phyloP scores from a whole-genome alignment of 2,797 vertebrate genomes.

The Leptoclinus maculatus region DNA sequence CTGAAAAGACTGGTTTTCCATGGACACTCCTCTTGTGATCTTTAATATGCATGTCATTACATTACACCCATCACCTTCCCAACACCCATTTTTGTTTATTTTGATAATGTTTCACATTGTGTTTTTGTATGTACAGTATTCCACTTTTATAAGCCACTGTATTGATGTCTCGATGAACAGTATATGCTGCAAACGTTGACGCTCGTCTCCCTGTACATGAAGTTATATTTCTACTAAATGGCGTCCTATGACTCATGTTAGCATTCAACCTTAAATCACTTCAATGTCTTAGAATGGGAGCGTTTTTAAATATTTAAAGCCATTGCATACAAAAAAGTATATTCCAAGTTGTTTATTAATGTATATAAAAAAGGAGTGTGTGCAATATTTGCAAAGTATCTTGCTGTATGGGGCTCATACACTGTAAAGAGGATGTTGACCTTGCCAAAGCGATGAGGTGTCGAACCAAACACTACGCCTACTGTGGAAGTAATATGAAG shows the following conservation, averaged over 20 bases:
- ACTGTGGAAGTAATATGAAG: conserved; percentile 88
- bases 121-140: conserved; percentile 81
- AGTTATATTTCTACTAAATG: conserved; percentile 86
- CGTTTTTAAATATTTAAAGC: conserved; percentile 77
- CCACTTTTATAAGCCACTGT: conserved; percentile 77
- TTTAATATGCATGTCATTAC: conserved; percentile 68
- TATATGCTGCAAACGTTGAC: conserved; percentile 69
- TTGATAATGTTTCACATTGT: conserved; percentile 61
- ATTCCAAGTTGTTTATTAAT: conserved; percentile 87
- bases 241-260: conserved; percentile 71
- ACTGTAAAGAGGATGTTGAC: conserved; percentile 89
- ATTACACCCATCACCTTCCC: conserved; percentile 29
- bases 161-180: conserved; percentile 64
- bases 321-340: conserved; percentile 71
- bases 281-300: conserved; percentile 78
- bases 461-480: conserved; percentile 84
- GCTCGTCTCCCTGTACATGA: conserved; percentile 85
- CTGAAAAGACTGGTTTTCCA: conserved; percentile 67
- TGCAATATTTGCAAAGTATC: conserved; percentile 95
- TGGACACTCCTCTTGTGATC: conserved; percentile 69
- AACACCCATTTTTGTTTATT: conserved; percentile 59
- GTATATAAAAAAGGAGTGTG: conserved; percentile 88
- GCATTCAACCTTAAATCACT: conserved; percentile 79
- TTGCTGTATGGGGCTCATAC: conserved; percentile 93
- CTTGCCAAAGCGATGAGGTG: conserved; percentile 94